These are phyloP conservation scores for Cydia pomonella DNA, from an alignment of 1,140 invertebrate species.

Conservation along the genomic window DNA sequence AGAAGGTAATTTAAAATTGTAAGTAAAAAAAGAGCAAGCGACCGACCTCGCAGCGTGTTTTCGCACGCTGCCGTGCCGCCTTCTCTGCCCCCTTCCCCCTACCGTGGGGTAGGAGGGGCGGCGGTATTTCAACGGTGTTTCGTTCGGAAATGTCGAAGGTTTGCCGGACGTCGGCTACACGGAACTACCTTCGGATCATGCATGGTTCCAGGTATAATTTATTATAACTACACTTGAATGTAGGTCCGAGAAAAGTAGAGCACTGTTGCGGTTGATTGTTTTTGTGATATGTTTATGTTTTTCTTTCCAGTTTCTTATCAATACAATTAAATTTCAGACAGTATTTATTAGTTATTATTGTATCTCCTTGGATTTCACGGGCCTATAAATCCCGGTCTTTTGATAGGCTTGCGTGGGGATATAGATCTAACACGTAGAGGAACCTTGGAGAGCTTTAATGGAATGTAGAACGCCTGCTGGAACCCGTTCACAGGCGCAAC, in stretches of 20 bases:
- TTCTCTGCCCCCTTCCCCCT: conserved; percentile 35
- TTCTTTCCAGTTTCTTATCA: neutral
- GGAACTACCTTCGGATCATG: conserved; percentile 73
- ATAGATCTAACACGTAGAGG: too few species aligned
- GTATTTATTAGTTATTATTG: too few species aligned
- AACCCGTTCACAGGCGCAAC: too few species aligned
- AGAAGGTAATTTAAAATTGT: conserved; percentile 58
- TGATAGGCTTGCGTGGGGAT: too few species aligned
- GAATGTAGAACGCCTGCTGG: too few species aligned
- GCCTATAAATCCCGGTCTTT: too few species aligned
- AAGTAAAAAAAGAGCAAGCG: conserved; percentile 70
- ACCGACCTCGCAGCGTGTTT: conserved; percentile 67
- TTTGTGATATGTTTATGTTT: neutral
- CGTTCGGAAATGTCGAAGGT: conserved; percentile 76
- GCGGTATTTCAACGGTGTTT: conserved; percentile 58
- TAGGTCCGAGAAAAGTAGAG: conserved; percentile 37
- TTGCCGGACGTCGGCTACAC: conserved; percentile 76
- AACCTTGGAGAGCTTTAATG: too few species aligned
- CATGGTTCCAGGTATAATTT: conserved; percentile 73
- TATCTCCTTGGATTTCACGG: too few species aligned
- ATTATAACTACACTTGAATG: conserved; percentile 39
- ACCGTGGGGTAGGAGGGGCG: neutral
- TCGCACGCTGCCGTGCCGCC: conserved; percentile 53
- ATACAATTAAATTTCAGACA: neutral
- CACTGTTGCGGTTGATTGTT: neutral